Conservation (phyloP, 2,888 invertebrate genomes). For the Panopea generosa region DNA sequence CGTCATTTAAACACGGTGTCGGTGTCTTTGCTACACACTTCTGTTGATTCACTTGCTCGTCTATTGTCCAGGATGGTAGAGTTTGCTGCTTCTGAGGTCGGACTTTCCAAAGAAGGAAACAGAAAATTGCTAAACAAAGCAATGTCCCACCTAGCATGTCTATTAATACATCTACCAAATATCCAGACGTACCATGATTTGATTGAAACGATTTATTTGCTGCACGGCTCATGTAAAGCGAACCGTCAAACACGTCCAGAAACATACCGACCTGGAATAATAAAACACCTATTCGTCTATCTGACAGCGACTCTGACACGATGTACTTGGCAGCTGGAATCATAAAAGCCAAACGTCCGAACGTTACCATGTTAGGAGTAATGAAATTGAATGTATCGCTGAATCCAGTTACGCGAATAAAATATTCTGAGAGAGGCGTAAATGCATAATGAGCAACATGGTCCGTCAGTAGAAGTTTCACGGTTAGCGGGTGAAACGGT, state of each 20-base stretch:
- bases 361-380: slow-evolving; percentile 94
- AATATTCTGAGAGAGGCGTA: slow-evolving; percentile 91
- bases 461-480: slow-evolving; percentile 93
- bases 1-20: no score
- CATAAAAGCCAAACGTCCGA: slow-evolving; percentile 92
- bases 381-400: slow-evolving; percentile 87
- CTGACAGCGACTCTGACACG: slow-evolving; percentile 90
- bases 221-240: slow-evolving; percentile 91
- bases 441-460: slow-evolving; percentile 94
- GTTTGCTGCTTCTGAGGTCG: slow-evolving; percentile 49
- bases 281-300: slow-evolving; percentile 91
- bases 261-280: slow-evolving; percentile 93
- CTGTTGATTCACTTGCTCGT: no score
- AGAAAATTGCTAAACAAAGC: slow-evolving; percentile 85
- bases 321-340: slow-evolving; percentile 88
- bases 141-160: slow-evolving; percentile 89
- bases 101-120: slow-evolving; percentile 67
- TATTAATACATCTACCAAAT: slow-evolving; percentile 93
- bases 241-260: slow-evolving; percentile 94
- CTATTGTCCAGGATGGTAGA: slow-evolving; percentile 52
- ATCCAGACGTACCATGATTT: slow-evolving; percentile 90
- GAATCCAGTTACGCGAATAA: slow-evolving; percentile 89
- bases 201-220: slow-evolving; percentile 66
- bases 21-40: no score
- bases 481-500: slow-evolving; percentile 88